Conservation (phyloP, 2,113 vertebrate species). For the Nestor notabilis region DNA sequence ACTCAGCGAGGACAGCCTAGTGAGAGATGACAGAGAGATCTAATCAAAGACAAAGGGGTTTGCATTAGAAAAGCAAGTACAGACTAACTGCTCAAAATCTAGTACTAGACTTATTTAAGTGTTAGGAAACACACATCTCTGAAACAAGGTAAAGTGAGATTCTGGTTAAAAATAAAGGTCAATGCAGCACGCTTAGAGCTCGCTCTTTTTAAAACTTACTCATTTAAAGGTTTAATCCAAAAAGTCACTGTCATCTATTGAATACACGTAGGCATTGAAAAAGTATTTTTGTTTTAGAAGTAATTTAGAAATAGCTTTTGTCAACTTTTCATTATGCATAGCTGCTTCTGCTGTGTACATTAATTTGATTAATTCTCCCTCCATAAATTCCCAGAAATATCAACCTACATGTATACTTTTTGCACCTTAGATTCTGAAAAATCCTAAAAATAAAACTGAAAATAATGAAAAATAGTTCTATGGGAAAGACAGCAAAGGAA, state of each 20-base stretch:
- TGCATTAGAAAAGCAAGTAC: neutral
- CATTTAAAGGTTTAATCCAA: neutral
- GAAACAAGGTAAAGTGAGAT: neutral
- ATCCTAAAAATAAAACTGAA: neutral
- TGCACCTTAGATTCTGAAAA: neutral
- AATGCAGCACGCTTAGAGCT: neutral
- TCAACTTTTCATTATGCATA: neutral
- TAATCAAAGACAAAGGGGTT: neutral
- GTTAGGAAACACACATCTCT: neutral
- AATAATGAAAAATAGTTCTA: neutral
- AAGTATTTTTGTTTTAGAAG: neutral
- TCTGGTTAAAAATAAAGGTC: neutral
- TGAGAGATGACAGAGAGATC: neutral
- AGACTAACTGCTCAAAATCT: neutral
- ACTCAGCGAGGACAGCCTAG: neutral
- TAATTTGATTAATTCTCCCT: neutral
- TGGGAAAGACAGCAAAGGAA: neutral
- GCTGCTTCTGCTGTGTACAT: neutral
- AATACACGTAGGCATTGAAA: neutral
- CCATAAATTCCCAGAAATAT: neutral
- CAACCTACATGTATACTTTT: neutral
- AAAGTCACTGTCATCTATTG: neutral
- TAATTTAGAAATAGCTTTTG: neutral
- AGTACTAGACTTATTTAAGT: neutral
- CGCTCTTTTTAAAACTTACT: neutral